Evolutionary conservation across 2,113 vertebrate species (phyloP).

Genomic region (Anser cygnoides): DNA sequence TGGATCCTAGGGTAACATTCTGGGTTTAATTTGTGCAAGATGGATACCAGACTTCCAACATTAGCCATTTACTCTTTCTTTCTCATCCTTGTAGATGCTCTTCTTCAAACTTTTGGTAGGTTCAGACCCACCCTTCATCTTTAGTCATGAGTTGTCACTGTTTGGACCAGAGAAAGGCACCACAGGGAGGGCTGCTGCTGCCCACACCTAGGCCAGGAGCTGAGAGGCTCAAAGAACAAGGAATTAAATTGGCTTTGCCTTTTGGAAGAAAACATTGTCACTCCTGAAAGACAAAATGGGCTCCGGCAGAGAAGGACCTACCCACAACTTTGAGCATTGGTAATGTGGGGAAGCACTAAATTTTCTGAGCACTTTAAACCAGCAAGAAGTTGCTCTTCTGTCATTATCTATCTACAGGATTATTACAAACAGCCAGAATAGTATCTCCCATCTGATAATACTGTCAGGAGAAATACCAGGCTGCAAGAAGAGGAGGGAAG

Average conservation of each 20-base stretch:
- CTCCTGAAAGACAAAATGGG: background rate
- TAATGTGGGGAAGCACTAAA: background rate
- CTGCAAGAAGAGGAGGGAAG: background rate
- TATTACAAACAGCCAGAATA: slow-evolving; percentile 17
- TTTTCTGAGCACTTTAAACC: slow-evolving; percentile 34
- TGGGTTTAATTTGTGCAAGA: background rate
- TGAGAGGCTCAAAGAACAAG: background rate
- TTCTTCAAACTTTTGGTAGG: background rate
- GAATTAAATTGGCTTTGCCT: background rate
- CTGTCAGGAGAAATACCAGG: slow-evolving; percentile 29
- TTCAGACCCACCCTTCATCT: background rate
- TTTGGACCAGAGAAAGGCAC: background rate
- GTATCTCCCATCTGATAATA: background rate
- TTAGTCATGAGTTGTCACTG: background rate
- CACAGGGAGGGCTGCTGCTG: background rate
- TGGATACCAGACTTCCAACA: background rate
- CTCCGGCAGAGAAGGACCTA: rapidly evolving
- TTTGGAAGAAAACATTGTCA: background rate
- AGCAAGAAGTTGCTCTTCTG: background rate
- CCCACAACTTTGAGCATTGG: rapidly evolving
- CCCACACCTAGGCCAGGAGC: background rate
- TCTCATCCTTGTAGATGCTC: background rate
- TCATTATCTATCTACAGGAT: background rate
- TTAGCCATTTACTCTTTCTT: background rate
- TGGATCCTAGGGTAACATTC: background rate